Evolutionary conservation across 2,113 vertebrate genomes (phyloP).

Genomic region (Notothenia rossii): DNA sequence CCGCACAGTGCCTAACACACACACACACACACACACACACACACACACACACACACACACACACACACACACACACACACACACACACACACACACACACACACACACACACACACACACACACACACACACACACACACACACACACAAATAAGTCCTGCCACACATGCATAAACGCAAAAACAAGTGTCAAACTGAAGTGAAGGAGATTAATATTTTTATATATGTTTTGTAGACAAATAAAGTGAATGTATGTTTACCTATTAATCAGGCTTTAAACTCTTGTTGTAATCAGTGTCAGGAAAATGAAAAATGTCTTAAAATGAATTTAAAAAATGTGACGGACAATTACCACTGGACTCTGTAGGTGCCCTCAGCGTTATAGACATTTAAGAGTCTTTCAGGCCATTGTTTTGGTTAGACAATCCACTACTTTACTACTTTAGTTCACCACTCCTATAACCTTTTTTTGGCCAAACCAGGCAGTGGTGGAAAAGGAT

Average conservation of each 20-base stretch:
- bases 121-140: background rate
- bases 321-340: no score
- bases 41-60: background rate
- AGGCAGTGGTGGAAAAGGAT: background rate
- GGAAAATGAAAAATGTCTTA: no score
- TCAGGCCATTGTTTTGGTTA: no score
- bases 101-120: background rate
- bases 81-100: background rate
- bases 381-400: no score
- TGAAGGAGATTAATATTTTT: background rate
- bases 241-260: background rate
- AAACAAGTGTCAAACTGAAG: background rate
- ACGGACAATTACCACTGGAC: no score
- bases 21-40: background rate
- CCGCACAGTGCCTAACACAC: background rate
- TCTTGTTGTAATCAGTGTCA: no score
- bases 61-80: background rate
- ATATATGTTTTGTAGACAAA: no score
- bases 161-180: no score
- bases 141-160: background rate
- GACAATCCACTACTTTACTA: no score
- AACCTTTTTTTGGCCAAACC: no score
- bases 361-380: no score
- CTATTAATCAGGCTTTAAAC: background rate
- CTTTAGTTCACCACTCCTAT: background rate